A percentile compares a stretch with the other conserved stretches of the same genome.
Conservation (phyloP, 2,113 vertebrate species). For the Platysternon megacephalum region DNA sequence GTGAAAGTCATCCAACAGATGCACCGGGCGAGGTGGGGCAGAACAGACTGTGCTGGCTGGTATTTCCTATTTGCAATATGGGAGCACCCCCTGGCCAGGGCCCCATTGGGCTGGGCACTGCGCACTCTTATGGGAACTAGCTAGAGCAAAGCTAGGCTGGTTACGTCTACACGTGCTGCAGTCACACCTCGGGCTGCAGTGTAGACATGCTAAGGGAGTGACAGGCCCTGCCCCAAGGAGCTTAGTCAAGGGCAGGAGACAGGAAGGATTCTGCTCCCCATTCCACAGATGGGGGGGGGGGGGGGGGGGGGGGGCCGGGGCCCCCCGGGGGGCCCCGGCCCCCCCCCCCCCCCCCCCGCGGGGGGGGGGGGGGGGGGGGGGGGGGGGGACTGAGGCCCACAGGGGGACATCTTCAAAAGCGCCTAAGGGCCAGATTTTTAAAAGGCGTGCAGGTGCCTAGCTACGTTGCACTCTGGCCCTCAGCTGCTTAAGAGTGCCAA, state of each 20-base stretch:
- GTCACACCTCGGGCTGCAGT: background rate
- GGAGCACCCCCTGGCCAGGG: too few species aligned
- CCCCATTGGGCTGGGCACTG: background rate
- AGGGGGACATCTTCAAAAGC: background rate
- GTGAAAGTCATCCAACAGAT: background rate
- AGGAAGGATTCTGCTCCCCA: background rate
- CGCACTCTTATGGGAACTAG: too few species aligned
- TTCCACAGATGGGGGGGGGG: background rate
- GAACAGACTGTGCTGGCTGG: background rate
- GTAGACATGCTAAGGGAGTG: background rate
- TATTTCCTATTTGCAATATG: background rate
- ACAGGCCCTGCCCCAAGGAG: background rate
- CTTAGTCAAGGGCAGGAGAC: background rate
- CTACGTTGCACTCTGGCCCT: too few species aligned
- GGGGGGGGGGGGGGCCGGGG: too few species aligned
- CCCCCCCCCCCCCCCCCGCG: too few species aligned
- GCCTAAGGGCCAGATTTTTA: background rate
- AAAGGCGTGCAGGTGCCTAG: too few species aligned
- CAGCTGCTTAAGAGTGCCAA: too few species aligned
- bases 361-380: too few species aligned
- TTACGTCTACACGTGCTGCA: background rate
- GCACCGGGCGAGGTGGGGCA: background rate
- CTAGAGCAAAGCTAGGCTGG: too few species aligned
- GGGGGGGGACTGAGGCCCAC: background rate
- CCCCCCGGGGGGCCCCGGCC: too few species aligned